A percentile compares a stretch with the other conserved stretches of the same genome.
These are phyloP conservation scores for Graptemys geographica DNA, from an alignment of 2,797 vertebrate genomes.

Conservation along the genomic window DNA sequence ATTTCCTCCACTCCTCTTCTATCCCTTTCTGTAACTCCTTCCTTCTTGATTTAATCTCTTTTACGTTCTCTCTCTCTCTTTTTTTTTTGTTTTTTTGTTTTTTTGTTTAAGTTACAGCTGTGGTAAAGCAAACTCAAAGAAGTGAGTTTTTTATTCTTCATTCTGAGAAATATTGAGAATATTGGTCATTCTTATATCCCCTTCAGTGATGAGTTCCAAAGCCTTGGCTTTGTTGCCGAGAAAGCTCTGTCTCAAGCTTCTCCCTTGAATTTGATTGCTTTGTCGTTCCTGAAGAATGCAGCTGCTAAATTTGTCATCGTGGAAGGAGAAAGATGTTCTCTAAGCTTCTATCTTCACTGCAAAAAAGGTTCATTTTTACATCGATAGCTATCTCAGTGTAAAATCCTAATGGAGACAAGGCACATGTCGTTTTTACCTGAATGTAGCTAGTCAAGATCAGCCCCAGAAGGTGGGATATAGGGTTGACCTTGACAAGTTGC, in stretches of 20 bases:
- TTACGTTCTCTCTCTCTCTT: neutral
- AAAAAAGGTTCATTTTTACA: neutral
- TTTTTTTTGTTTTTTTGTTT: neutral
- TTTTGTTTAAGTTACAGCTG: neutral
- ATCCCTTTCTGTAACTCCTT: neutral
- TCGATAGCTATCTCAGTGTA: neutral
- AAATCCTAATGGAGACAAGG: neutral
- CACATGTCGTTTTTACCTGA: neutral
- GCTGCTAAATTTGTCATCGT: slow-evolving; percentile 1
- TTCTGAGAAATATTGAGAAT: neutral
- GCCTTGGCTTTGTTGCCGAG: neutral
- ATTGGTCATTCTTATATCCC: neutral
- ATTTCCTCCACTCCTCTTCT: neutral
- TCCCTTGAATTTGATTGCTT: neutral
- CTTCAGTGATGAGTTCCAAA: neutral
- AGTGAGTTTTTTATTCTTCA: neutral
- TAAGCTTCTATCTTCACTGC: neutral
- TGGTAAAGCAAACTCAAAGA: neutral
- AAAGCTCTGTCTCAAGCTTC: slow-evolving; percentile 19
- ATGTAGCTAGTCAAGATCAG: neutral
- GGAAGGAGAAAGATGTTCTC: slow-evolving; percentile 14
- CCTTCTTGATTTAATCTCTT: neutral
- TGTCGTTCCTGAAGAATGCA: neutral
- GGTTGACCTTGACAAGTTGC: too few species aligned
- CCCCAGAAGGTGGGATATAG: neutral